Evolutionary conservation across 1,140 invertebrate genomes (phyloP), one percentile per base, ranked within the genome.

Genomic region (Centruroides sculpturatus): DNA sequence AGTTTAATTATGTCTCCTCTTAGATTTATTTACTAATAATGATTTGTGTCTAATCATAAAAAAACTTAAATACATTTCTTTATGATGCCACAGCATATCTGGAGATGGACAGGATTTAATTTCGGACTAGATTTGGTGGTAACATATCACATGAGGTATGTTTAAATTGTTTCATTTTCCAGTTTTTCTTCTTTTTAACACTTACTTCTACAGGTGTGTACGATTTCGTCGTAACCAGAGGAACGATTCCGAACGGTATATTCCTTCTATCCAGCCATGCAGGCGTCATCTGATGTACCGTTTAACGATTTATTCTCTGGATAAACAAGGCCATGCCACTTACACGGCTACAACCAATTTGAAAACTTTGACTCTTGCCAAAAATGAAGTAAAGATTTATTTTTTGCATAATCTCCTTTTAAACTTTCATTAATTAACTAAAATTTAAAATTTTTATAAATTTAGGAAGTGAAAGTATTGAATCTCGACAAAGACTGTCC

Each of bases 31-130:
- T 23, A 23, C 23, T 23, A 23, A 23, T 23, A 23, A 23, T 23
- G 23, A 0, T 23, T 23, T 23, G 23, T 23, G 23, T 23, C 8
- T 54, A 36, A 12, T 23, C 23, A 23, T 23, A 23, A 23, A 23
- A 23, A 23, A 23, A 23, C 23, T 23, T 23, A 23, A 23, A 47
- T 35, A 48, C 49, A 3, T 10, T 56, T 51, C 34, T 53, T 58
- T 41, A 41, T 23, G 2, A 23, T 23, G 23, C 58, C 59, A 4
- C 35, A 63, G 62, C 83, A 85, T 65, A 81, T 83, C 62, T 87
- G 85, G 85, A 74, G 85, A 63, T 87, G 85, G 85, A 85, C 84
- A 6, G 84, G 85, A 34, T 87, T 84, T 66, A 83, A 85, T 67
- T 86, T 83, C 71, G 85, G 85, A n/a, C 71, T 87, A 56, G 85